A percentile compares a stretch with the other conserved stretches of the same genome.
These are phyloP conservation scores for Dryas iulia DNA, from an alignment of 1,140 invertebrate species.

Conservation along the genomic window DNA sequence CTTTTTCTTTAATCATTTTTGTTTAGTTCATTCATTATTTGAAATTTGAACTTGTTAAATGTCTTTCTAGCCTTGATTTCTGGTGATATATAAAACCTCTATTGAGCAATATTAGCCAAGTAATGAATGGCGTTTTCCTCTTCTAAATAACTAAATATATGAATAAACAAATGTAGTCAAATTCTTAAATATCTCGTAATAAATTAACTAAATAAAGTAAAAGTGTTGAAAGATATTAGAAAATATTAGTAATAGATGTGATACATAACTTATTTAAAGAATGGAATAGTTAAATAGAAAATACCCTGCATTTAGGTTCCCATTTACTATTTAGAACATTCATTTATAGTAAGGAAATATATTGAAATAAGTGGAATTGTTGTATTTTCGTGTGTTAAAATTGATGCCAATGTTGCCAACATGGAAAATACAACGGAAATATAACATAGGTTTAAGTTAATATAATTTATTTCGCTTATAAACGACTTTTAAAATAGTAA, in stretches of 20 bases:
- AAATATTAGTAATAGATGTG: slow-evolving; percentile 60
- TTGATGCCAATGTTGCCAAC: slow-evolving; percentile 50
- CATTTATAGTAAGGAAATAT: slow-evolving; percentile 42
- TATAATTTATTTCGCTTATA: slow-evolving; percentile 47
- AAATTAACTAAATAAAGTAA: not conserved
- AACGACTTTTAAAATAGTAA: slow-evolving; percentile 16
- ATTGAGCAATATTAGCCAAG: not conserved
- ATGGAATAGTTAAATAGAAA: slow-evolving; percentile 49
- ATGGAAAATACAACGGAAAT: slow-evolving; percentile 40
- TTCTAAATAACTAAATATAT: not conserved
- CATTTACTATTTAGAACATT: slow-evolving; percentile 49
- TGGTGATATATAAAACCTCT: not conserved
- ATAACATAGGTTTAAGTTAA: slow-evolving; percentile 51
- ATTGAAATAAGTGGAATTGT: slow-evolving; percentile 44
- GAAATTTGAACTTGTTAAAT: not conserved
- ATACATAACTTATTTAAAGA: slow-evolving; percentile 52
- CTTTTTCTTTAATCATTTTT: not conserved
- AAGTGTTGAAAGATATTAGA: not conserved
- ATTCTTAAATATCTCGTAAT: slow-evolving; percentile 5
- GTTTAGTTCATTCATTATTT: not conserved
- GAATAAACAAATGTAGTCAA: slow-evolving; percentile 10
- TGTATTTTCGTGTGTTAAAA: slow-evolving; percentile 47
- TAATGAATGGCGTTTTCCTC: not conserved
- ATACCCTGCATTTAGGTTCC: slow-evolving; percentile 65
- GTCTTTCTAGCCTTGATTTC: not conserved